Conservation (phyloP, 2,797 vertebrate species). For the Erpetoichthys calabaricus region DNA sequence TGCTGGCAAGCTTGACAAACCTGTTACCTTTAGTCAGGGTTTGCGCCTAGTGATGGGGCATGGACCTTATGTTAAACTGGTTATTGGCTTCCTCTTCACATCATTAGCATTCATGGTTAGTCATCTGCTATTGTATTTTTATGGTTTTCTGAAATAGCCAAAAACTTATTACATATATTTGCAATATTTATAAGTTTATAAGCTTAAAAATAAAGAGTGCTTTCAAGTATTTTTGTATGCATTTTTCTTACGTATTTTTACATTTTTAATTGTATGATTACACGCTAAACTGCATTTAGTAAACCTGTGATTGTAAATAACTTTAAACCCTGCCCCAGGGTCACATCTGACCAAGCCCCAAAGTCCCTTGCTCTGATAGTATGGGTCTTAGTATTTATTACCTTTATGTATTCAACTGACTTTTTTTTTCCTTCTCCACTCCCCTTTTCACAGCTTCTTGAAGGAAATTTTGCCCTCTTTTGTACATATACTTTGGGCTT, state of each 20-base stretch:
- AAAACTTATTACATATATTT: too few relatives aligned
- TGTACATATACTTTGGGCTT: conserved; percentile 77
- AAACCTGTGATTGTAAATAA: too few relatives aligned
- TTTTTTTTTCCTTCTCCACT: conserved; percentile 8
- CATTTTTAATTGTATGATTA: too few relatives aligned
- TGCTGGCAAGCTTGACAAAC: conserved; percentile 35
- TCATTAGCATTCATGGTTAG: conserved; percentile 87
- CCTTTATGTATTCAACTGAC: conserved; percentile 4
- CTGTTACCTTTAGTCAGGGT: conserved; percentile 61
- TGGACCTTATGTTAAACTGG: conserved; percentile 70
- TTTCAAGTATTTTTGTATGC: too few relatives aligned
- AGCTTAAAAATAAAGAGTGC: background rate
- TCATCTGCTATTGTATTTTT: background rate
- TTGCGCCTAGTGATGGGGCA: conserved; percentile 71
- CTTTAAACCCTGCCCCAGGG: too few relatives aligned
- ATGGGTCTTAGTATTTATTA: too few relatives aligned
- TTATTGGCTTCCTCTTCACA: conserved; percentile 81
- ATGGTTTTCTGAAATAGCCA: background rate
- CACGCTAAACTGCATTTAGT: too few relatives aligned
- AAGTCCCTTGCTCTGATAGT: too few relatives aligned
- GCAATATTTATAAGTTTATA: background rate
- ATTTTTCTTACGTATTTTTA: too few relatives aligned
- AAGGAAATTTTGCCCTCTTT: conserved; percentile 92
- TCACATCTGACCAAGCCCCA: too few relatives aligned
- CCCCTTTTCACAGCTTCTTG: conserved; percentile 56